Evolutionary conservation across 2,113 vertebrate genomes (phyloP).

Genomic region (Ibidorhyncha struthersii): DNA sequence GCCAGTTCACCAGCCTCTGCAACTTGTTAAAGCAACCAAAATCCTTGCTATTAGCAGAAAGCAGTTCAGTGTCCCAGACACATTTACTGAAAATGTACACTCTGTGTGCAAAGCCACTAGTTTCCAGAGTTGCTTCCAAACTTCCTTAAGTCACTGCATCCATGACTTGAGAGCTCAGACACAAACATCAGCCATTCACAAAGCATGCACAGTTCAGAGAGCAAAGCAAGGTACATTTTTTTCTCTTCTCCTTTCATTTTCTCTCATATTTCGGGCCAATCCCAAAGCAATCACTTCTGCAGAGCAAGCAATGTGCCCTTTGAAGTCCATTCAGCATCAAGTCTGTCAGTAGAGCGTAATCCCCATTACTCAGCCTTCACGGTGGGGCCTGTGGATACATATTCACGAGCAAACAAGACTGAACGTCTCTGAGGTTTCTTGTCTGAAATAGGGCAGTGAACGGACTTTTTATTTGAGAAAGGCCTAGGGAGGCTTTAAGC

Average conservation of each 20-base stretch:
- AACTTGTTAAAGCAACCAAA: background rate
- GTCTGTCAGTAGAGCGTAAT: background rate
- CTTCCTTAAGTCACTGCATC: background rate
- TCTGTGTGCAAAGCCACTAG: background rate
- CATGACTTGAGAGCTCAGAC: background rate
- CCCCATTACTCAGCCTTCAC: background rate
- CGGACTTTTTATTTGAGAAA: background rate
- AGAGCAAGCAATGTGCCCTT: background rate
- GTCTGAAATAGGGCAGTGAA: background rate
- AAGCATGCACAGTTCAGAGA: background rate
- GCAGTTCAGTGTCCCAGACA: background rate
- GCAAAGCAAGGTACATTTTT: background rate
- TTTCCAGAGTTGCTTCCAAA: background rate
- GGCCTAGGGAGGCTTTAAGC: background rate
- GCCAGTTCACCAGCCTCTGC: background rate
- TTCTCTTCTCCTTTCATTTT: background rate
- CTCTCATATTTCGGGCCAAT: background rate
- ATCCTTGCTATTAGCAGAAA: background rate
- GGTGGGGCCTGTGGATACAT: background rate
- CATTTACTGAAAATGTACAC: background rate
- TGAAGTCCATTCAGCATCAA: background rate
- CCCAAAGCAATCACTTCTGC: background rate
- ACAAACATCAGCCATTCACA: background rate
- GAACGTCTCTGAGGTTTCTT: background rate
- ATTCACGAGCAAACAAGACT: background rate